A percentile compares a stretch with the other conserved stretches of the same genome.
Conservation (phyloP, 2,797 vertebrate species). For the Cygnus olor region DNA sequence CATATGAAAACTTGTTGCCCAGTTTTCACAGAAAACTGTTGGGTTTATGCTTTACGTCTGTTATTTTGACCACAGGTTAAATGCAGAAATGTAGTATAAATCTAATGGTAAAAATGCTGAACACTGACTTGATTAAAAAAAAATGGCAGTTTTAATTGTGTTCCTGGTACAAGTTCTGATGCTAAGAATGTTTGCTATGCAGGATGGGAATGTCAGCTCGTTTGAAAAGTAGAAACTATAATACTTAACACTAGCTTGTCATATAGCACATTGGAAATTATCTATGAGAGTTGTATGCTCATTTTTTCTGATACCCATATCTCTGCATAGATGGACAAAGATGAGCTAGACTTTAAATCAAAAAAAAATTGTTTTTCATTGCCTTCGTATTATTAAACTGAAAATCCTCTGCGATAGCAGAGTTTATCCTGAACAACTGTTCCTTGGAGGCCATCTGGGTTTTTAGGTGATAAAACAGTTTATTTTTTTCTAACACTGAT, state of each 20-base stretch:
- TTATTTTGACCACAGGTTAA: background rate
- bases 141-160: background rate
- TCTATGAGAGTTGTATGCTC: background rate
- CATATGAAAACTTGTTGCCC: background rate
- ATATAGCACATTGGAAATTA: background rate
- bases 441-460: background rate
- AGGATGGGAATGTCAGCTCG: background rate
- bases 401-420: background rate
- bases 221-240: background rate
- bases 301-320: background rate
- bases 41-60: background rate
- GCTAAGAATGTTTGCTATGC: background rate
- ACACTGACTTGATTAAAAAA: background rate
- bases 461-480: constrained; percentile 22
- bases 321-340: background rate
- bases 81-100: background rate
- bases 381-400: background rate
- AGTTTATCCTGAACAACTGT: background rate
- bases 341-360: background rate
- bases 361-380: background rate
- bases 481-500: background rate
- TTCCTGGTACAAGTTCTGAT: background rate
- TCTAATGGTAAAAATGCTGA: background rate
- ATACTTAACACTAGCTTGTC: background rate
- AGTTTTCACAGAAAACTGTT: background rate